These are phyloP conservation scores for Gibbula magus DNA, from an alignment of 2,888 invertebrate species.

Conservation along the genomic window DNA sequence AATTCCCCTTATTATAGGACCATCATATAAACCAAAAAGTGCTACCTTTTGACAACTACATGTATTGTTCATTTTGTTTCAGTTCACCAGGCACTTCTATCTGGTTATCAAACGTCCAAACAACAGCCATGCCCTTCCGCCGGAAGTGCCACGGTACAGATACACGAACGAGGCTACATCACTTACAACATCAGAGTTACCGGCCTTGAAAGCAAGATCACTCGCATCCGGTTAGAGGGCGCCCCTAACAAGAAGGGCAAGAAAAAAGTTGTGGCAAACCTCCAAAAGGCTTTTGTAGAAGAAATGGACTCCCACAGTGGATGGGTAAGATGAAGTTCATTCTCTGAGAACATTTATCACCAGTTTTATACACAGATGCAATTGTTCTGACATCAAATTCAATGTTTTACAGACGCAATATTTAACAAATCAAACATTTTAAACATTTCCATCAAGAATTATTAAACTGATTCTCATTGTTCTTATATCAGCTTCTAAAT, in stretches of 20 bases:
- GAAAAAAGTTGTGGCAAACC: slow-evolving; percentile 32
- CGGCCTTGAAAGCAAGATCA: slow-evolving; percentile 35
- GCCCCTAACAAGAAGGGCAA: slow-evolving; percentile 31
- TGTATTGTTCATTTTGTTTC: slow-evolving; percentile 1
- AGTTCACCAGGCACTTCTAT: slow-evolving; percentile 50
- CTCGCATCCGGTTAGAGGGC: slow-evolving; percentile 36
- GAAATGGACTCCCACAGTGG: slow-evolving; percentile 37
- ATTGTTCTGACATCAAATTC: too few relatives aligned
- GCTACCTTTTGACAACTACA: too few relatives aligned
- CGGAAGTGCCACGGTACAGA: slow-evolving; percentile 46
- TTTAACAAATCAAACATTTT: too few relatives aligned
- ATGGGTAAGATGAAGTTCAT: slow-evolving; percentile 35
- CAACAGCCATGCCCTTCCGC: slow-evolving; percentile 30
- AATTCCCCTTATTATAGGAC: too few relatives aligned
- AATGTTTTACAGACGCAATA: too few relatives aligned
- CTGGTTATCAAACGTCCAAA: slow-evolving; percentile 34
- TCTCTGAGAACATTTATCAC: too few relatives aligned
- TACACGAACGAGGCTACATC: slow-evolving; percentile 41
- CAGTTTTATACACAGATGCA: too few relatives aligned
- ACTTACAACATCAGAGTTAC: slow-evolving; percentile 44
- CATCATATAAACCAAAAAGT: too few relatives aligned
- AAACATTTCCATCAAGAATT: too few relatives aligned
- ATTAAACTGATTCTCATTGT: too few relatives aligned
- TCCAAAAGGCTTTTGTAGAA: slow-evolving; percentile 30
- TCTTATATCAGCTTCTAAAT: too few relatives aligned